These are phyloP conservation scores for Willisornis vidua DNA, from an alignment of 2,113 vertebrate species.

Conservation along the genomic window DNA sequence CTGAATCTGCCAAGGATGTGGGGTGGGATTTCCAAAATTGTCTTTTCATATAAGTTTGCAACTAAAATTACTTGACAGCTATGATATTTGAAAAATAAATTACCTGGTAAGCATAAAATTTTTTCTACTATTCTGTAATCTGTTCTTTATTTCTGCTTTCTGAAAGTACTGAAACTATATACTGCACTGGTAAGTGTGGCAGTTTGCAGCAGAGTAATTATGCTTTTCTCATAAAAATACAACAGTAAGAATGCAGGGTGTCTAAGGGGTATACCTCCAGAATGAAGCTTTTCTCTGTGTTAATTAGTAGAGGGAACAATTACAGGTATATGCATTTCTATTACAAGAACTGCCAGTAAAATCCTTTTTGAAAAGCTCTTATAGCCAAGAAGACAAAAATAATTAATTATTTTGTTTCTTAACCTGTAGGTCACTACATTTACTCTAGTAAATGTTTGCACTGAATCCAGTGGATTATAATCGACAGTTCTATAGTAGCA, in stretches of 20 bases:
- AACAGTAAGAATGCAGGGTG: not conserved
- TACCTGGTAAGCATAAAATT: not conserved
- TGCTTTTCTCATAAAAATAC: not conserved
- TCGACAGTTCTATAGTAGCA: not conserved
- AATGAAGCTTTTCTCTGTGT: not conserved
- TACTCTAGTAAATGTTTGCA: not conserved
- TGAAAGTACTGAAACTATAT: not conserved
- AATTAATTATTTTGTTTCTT: not conserved
- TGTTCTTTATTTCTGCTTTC: not conserved
- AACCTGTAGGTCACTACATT: not conserved
- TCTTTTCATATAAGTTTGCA: not conserved
- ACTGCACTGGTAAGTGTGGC: not conserved
- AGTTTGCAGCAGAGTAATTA: not conserved
- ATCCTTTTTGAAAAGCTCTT: not conserved
- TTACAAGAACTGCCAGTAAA: not conserved
- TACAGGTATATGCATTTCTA: not conserved
- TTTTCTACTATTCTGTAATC: not conserved
- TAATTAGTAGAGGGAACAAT: not conserved
- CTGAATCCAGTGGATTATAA: not conserved
- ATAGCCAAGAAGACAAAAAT: not conserved
- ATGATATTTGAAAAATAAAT: not conserved
- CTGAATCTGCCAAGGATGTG: not conserved
- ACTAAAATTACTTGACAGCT: not conserved
- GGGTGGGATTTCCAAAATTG: not conserved
- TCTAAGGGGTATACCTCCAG: not conserved